Evolutionary conservation across 2,888 invertebrate species (phyloP), one percentile per base, ranked within the genome.

Genomic region (Drosophila meridionalis): DNA sequence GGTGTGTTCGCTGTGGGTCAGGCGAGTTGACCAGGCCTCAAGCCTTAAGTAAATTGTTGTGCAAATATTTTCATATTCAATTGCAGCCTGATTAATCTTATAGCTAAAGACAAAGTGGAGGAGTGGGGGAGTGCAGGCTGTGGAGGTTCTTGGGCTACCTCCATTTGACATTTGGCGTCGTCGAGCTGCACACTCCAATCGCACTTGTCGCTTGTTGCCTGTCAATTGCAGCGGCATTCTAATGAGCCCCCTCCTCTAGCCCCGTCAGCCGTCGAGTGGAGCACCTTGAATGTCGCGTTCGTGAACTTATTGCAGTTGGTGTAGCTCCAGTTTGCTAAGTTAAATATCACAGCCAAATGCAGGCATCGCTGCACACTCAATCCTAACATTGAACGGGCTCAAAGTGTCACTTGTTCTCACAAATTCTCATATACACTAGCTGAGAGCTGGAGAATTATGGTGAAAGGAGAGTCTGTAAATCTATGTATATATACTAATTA

Each of bases 151-250:
- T 20, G 20, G 20, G 20, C 20, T 20, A 20, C 38, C 9, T 59
- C 50, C 48, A 56, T 52, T 80, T 78, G 78, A 69, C 80, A 80
- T 78, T 79, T 79, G 7, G 43, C 69, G 45, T 69, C 69, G 50
- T 59, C 12, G 60, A 48, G 72, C 2, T 47, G 55, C 53, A 34
- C 57, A 64, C 52, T 86, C 71, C 2, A 47, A 43, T 43, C 56
- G 42, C 60, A 64, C 58, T 86, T 73, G 79, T 78, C 68, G 67
- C 63, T 69, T 80, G 82, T 84, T 75, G 67, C 63, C 69, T 80
- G 82, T 84, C 78, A 82, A 70, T 63, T 69, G 63, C 69, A 57
- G 57, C 77, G 77, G 79, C 88, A 85, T 85, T 84, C 80, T 87
- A 84, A 84, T 87, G 84, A 84, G 87, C 40, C 61, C 55, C 64